phyloP scores from a whole-genome alignment of 2,797 vertebrate species.

The Esox lucius region DNA sequence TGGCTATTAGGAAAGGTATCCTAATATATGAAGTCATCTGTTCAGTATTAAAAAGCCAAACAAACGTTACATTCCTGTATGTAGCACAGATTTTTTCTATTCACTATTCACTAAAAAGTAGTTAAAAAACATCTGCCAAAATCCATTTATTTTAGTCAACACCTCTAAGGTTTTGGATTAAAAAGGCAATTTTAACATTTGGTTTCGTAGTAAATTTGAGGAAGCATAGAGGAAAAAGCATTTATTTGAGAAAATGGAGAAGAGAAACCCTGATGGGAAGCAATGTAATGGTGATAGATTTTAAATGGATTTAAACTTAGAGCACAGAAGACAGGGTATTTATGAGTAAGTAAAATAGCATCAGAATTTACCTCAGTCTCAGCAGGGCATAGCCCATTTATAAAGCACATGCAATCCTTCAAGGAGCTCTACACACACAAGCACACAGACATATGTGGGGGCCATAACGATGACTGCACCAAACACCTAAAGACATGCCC shows the following conservation, averaged over 20 bases:
- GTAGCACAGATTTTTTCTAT: too few species aligned
- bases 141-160: background rate
- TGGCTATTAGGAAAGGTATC: background rate
- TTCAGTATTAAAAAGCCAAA: too few species aligned
- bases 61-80: too few species aligned
- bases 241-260: constrained; percentile 75
- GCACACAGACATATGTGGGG: background rate
- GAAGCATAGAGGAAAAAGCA: constrained; percentile 62
- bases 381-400: constrained; percentile 44
- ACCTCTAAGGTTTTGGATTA: constrained; percentile 41
- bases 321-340: constrained; percentile 66
- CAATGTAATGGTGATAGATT: constrained; percentile 49
- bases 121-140: constrained; percentile 28
- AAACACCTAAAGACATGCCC: background rate
- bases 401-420: constrained; percentile 39
- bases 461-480: too few species aligned
- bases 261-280: constrained; percentile 63
- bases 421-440: constrained; percentile 2
- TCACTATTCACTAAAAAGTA: background rate
- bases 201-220: constrained; percentile 69
- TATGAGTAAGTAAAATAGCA: constrained; percentile 58
- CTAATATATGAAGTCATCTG: background rate
- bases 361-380: constrained; percentile 43
- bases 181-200: constrained; percentile 57
- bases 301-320: constrained; percentile 65